Evolutionary conservation across 92 coral and sea anemone genomes (phyloP), one percentile per base, ranked within the genome.

Genomic region (Porites divaricata): DNA sequence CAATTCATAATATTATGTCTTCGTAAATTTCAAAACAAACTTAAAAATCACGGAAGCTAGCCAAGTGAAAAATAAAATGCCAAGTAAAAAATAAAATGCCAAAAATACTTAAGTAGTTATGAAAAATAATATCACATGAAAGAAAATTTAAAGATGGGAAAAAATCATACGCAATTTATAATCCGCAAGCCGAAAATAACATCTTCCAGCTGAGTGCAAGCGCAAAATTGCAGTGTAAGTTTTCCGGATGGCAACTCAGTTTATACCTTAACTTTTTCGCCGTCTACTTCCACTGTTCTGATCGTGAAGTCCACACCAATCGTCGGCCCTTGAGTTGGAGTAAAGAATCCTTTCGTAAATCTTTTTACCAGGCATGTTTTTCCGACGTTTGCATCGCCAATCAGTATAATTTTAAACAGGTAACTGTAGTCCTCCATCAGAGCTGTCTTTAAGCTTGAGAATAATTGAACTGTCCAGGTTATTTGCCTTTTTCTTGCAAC

Each of bases 351-450:
- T 67, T 97, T 95, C 23, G 99, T 87, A 88, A 95, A 97, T 79
- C 94, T 92, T 82, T 98, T 91, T 23, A 97, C 95, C 67, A 97
- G 94, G 86, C 99, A 97, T 45, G 99, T 97, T 93, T 97, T 97
- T 41, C 99, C 99, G 61, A 97, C 99, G 71, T 95, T 95, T 15
- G 99, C 99, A 75, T 97, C 99, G n/a, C 99, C 99, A 77, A 97
- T 96, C 58, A 97, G 93, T 65, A 97, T 95, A 26, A 97, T 92
- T 88, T 97, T 97, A 80, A 97, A 97, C 73, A 97, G 84, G 87
- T 97, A 97, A 66, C 79, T 95, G 64, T 97, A 97, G 89, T 94
- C 98, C 2, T 92, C 95, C 95, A 92, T 94, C 45, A 35, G 45
- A 35, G 45, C 45, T 35, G 0, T 35, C 45, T 35, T 35, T 35